A percentile compares a stretch with the other conserved stretches of the same genome.
phyloP scores from a whole-genome alignment of 1,140 invertebrate species.

The Apolygus lucorum region DNA sequence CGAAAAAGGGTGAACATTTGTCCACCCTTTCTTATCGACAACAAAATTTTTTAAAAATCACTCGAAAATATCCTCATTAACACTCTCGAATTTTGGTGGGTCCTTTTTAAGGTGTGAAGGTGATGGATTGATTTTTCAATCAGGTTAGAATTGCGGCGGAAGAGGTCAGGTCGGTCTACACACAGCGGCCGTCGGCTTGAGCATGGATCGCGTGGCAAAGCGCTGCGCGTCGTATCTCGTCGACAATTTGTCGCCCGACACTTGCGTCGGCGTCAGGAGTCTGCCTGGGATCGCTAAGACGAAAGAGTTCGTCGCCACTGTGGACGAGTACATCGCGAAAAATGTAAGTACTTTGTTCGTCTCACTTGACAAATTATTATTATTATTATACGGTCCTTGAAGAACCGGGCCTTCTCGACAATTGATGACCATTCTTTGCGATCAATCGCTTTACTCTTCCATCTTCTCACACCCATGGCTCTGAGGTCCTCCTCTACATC shows the following conservation, averaged over 20 bases:
- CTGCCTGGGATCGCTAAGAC: slow-evolving; percentile 56
- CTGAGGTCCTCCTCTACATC: too few species aligned
- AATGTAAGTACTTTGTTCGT: slow-evolving; percentile 48
- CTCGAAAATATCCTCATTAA: too few species aligned
- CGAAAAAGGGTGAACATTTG: too few species aligned
- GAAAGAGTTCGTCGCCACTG: slow-evolving; percentile 49
- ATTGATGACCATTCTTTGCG: too few species aligned
- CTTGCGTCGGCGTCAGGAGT: slow-evolving; percentile 60
- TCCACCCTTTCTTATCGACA: too few species aligned
- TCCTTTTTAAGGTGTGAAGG: too few species aligned
- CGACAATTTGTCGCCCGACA: slow-evolving; percentile 53
- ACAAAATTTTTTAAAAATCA: too few species aligned
- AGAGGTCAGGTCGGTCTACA: slow-evolving; percentile 63
- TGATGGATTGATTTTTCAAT: slow-evolving; percentile 29
- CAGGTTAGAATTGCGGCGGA: slow-evolving; percentile 48
- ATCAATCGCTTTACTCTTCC: too few species aligned
- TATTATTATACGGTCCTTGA: too few species aligned
- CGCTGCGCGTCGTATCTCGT: slow-evolving; percentile 63
- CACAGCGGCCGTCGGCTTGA: slow-evolving; percentile 60
- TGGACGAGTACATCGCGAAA: slow-evolving; percentile 62
- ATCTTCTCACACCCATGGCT: too few species aligned
- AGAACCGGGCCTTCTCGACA: too few species aligned
- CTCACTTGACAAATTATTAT: too few species aligned
- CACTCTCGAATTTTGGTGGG: neutral
- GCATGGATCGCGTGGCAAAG: slow-evolving; percentile 59